Conservation (phyloP, 2,113 vertebrate genomes). For the Tor tambroides region DNA sequence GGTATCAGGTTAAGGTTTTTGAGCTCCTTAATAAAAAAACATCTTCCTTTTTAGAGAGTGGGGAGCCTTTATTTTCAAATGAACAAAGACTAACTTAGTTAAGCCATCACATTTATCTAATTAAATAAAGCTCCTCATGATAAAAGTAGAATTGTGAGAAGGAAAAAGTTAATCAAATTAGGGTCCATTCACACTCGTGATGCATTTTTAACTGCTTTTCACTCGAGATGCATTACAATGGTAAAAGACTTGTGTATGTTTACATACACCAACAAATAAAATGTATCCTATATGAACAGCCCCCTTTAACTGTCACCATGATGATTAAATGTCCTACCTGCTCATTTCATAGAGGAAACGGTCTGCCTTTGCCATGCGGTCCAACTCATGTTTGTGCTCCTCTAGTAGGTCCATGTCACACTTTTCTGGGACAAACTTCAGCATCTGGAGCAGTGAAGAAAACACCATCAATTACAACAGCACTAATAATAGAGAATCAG, state of each 20-base stretch:
- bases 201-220: not conserved
- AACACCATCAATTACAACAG: not conserved
- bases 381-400: constrained; percentile 95
- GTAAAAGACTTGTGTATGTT: not conserved
- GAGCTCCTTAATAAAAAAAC: too few relatives aligned
- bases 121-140: not conserved
- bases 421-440: constrained; percentile 98
- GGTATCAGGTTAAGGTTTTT: too few relatives aligned
- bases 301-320: not conserved
- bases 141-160: not conserved
- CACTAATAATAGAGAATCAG: not conserved
- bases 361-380: constrained; percentile 97
- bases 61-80: too few relatives aligned
- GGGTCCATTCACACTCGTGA: not conserved
- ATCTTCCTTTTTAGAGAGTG: too few relatives aligned
- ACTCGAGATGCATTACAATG: not conserved
- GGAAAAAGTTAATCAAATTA: not conserved
- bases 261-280: not conserved
- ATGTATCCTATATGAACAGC: not conserved
- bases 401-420: constrained; percentile 93
- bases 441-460: constrained; percentile 77
- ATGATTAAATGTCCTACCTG: constrained; percentile 76
- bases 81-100: not conserved
- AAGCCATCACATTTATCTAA: not conserved
- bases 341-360: constrained; percentile 99